Evolutionary conservation across 2,797 vertebrate genomes (phyloP), one percentile per base, ranked within the genome.

Genomic region (Antrozous pallidus): DNA sequence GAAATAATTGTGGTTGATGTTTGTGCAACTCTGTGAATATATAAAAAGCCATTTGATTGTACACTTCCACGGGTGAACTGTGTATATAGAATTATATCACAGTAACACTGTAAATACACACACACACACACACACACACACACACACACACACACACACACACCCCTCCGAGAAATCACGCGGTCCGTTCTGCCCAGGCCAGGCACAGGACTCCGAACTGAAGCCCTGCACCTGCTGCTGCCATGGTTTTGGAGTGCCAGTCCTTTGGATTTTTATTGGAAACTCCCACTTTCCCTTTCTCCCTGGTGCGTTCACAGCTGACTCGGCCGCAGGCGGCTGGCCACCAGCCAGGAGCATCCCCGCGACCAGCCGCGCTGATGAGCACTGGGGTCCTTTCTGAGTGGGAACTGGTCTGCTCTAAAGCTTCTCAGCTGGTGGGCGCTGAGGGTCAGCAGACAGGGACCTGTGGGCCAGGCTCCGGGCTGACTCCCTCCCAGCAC

Each of bases 301-400:
- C 18, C n/a, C 51, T 8, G 5, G 33, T 3, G 61, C 10, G 6
- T 13, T 7, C 6, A 47, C 11, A 7, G 73, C 26, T 6, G 33
- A 18, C 45, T 22, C 0, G 0, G 13, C 28, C 2, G 38, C 24
- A 13, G 47, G 0, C 1, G 40, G 9, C 82, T 1, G 2, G 9
- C 45, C 16, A 1, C 70, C 3, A 2, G 0, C 26, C 38, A 13
- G 12, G 18, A 11, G 12, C 38, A 40, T 6, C 9, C 6, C 54
- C 20, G 24, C 4, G 42, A 71, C n/a, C 13, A 4, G 31, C 42
- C 1, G 0, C 1, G 38, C 10, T 8, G 51, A 45, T 0, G 16
- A 22, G 38, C 38, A 11, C 38, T 1, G 31, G 61, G 70, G 14
- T 8, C 31, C 0, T 28, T 26, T 28, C 77, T 22, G 67, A 31